Conservation (phyloP, 2,888 invertebrate genomes). For the Pseudoips prasinana region DNA sequence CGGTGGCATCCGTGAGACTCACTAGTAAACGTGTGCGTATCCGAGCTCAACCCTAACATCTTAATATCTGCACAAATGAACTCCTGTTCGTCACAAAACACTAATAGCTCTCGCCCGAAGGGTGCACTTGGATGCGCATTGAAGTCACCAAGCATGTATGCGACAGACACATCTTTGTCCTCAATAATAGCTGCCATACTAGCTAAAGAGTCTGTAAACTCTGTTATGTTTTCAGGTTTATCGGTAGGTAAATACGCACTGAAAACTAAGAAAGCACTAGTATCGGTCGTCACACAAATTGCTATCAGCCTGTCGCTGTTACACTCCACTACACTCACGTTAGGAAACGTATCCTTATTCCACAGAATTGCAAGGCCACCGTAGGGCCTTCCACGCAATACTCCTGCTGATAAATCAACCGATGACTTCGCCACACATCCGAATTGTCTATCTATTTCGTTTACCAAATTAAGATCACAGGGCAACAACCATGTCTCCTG, state of each 20-base stretch:
- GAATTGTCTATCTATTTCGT: background rate
- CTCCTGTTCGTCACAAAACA: background rate
- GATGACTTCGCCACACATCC: too few relatives aligned
- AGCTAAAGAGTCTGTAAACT: background rate
- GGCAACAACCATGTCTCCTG: slow-evolving; percentile 1
- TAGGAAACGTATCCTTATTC: background rate
- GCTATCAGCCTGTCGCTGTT: background rate
- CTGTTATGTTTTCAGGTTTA: background rate
- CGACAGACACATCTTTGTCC: background rate
- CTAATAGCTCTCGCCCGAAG: background rate
- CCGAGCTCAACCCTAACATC: background rate
- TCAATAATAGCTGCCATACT: background rate
- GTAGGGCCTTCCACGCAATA: background rate
- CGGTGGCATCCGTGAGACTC: slow-evolving; percentile 4
- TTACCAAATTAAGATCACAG: too few relatives aligned
- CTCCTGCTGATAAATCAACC: background rate
- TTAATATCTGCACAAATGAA: background rate
- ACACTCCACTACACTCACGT: background rate
- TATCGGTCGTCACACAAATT: background rate
- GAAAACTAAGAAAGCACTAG: background rate
- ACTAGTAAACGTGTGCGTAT: slow-evolving; percentile 1
- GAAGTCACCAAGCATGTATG: background rate
- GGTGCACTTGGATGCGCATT: background rate
- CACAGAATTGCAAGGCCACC: slow-evolving; percentile 1
- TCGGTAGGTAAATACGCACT: slow-evolving; percentile 1